These are phyloP conservation scores for Petromus typicus DNA, from an alignment of 2,113 vertebrate genomes.

Conservation along the genomic window DNA sequence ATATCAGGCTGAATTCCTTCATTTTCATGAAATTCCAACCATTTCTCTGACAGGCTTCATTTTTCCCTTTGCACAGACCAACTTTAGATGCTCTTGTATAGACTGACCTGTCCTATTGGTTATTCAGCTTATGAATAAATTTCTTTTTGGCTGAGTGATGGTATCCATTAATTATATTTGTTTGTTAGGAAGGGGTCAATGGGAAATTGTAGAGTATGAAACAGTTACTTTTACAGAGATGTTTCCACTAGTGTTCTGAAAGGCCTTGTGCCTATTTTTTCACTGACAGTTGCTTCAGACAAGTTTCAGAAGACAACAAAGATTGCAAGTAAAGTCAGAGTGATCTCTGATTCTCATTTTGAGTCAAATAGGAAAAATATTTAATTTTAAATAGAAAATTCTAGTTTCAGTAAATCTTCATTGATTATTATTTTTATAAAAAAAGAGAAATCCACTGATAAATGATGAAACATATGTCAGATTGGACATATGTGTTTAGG, in stretches of 20 bases:
- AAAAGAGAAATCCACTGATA: neutral
- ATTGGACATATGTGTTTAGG: neutral
- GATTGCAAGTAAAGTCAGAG: neutral
- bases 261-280: neutral
- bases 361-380: neutral
- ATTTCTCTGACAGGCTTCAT: neutral
- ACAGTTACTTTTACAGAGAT: neutral
- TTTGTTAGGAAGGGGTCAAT: neutral
- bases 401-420: neutral
- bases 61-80: neutral
- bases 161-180: neutral
- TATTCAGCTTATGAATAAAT: neutral
- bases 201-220: neutral
- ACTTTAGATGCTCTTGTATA: neutral
- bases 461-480: neutral
- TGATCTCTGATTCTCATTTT: neutral
- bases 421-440: neutral
- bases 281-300: neutral
- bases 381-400: neutral
- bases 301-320: neutral
- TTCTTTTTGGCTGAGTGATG: neutral
- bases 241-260: neutral
- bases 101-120: neutral
- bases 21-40: neutral
- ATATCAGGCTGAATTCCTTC: too few species aligned